Base-by-base conservation (phyloP, 2,888 invertebrate genomes). In the Eupithecia centaureata region DNA sequence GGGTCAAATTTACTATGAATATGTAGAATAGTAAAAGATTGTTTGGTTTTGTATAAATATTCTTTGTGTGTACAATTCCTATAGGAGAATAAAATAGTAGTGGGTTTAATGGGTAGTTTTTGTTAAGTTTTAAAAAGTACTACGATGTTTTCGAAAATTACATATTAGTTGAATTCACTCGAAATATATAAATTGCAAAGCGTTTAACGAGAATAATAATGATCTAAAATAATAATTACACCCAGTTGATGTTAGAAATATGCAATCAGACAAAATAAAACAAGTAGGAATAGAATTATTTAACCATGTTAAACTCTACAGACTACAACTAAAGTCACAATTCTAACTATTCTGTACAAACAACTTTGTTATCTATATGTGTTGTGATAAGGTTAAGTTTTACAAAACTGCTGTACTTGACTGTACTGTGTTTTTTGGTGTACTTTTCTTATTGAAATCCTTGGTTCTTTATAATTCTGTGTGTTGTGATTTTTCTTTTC, bases 401-500 rank as follows among this genome's bases (percentile, higher is more conserved):
- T 32, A 32, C 62, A 63, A 32, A 52, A 32, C 42, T 30, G n/a
- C 56, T 28, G 30, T 54, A 33, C 42, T 54, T 65, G 12, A 38
- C 38, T 63, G 35, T 61, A 57, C 42, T 32, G 47, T 54, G 38
- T 68, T 38, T 58, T 35, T 10, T 59, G 65, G 61, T 67, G 61
- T 67, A 70, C 28, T 27, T 54, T 35, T 66, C 47, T 25, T 27
- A 27, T 65, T 59, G 61, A 59, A 61, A 38, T 59, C 30, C 32
- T 51, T 61, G 52, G n/a, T 52, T 62, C 60, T 18, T 63, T 60
- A 38, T 69, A 38, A 61, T 65, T 76, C 47, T 73, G 69, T 72
- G 71, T 76, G 74, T 73, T 71, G 70, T 73, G 72, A 63, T 68
- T 70, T 65, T 73, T 68, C 32, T 66, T 61, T 69, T 62, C 70